Conservation (phyloP, 2,797 vertebrate species). For the Megaceryle alcyon region DNA sequence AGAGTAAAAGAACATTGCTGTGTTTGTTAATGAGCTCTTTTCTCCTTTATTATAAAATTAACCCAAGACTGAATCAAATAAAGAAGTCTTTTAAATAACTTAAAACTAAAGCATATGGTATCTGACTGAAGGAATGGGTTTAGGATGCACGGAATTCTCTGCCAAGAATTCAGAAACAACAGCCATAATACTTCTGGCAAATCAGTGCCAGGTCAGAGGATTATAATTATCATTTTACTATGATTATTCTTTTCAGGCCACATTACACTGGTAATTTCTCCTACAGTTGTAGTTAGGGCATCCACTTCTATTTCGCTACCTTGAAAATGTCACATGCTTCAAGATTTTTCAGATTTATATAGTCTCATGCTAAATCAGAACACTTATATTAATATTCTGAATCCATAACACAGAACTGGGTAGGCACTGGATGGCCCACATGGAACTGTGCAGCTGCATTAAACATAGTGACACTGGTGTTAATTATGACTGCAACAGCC, state of each 20-base stretch:
- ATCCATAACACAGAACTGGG: background rate
- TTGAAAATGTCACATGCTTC: background rate
- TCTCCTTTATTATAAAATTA: conserved; percentile 6
- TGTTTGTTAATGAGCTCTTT: conserved; percentile 8
- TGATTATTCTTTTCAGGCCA: background rate
- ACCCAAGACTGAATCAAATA: background rate
- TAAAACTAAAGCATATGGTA: background rate
- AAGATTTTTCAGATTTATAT: background rate
- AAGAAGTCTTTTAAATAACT: background rate
- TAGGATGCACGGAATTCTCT: background rate
- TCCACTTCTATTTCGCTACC: background rate
- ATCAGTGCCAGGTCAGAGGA: conserved; percentile 1
- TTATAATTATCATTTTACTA: background rate
- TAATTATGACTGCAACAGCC: background rate
- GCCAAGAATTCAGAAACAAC: background rate
- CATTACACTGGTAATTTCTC: background rate
- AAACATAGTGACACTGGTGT: background rate
- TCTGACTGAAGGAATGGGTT: background rate
- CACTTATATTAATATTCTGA: background rate
- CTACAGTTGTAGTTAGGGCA: background rate
- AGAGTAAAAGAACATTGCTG: background rate
- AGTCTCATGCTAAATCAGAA: background rate
- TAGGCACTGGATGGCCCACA: background rate
- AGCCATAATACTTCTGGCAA: background rate
- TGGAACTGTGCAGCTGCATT: background rate